Evolutionary conservation across 2,888 invertebrate genomes (phyloP), one percentile per base, ranked within the genome.

Genomic region (Periphyllus acericola): DNA sequence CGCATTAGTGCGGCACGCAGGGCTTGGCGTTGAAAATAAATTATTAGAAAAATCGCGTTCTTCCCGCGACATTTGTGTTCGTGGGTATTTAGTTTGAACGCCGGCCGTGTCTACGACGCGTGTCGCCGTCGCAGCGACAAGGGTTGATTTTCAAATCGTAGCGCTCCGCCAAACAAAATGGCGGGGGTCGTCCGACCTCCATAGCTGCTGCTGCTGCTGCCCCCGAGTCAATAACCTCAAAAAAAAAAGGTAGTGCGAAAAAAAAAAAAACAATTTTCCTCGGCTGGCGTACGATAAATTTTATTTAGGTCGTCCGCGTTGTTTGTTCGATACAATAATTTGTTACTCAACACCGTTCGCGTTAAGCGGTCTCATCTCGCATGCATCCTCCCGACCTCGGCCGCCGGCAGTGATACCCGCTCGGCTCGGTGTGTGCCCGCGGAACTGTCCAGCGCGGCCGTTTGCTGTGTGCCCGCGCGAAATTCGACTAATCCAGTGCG

Each of bases 251-350:
- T 46, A 71, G 79, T 79, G 68, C 52, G 66, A 55, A 74, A 83
- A 72, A 60, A 71, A 85, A 75, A 79, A 79, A 71, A 79, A 52
- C 32, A 55, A 52, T 72, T 72, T 72, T 72, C 55, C 52, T 55
- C 71, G 55, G 55, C 40, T 71, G 55, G 29, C 79, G 71, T 55
- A 76, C 68, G n/a, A 25, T 32, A 32, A 21, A 36, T 19, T 74
- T 21, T 85, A 86, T 86, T 79, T 86, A 86, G 86, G 86, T 86
- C 86, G 86, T 55, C 55, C 34, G 32, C 74, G 55, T 68, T 75
- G 86, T 86, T 86, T 86, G 86, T 86, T 86, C 86, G 79, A 86
- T 86, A 86, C 72, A 80, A 79, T 25, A 68, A n/a, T 68, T 75
- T 6, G 75, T 75, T 40, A 32, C 74, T 40, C 83, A 40, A 83